These are phyloP conservation scores for Andricus grossulariae DNA, from an alignment of 1,140 invertebrate genomes.

Conservation along the genomic window DNA sequence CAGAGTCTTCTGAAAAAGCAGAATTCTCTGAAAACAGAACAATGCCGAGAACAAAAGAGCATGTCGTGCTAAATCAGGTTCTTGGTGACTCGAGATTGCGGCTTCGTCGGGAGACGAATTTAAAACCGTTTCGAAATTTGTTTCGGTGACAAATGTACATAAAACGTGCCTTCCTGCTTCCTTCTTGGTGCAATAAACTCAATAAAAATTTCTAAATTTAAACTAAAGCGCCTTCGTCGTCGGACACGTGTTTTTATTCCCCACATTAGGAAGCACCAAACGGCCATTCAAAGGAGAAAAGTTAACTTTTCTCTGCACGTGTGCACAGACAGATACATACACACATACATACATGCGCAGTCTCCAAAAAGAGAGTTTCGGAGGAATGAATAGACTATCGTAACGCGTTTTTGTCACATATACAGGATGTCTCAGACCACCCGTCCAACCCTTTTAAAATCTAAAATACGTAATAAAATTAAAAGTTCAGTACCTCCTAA, in stretches of 20 bases:
- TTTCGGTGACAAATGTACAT: slow-evolving; percentile 57
- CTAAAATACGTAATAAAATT: too few species aligned
- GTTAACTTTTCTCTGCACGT: not conserved
- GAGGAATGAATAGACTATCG: not conserved
- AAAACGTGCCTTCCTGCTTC: slow-evolving; percentile 65
- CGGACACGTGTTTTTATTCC: slow-evolving; percentile 50
- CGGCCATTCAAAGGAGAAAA: not conserved
- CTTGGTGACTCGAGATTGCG: not conserved
- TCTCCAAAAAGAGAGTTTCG: not conserved
- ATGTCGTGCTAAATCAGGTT: not conserved
- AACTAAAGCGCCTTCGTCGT: slow-evolving; percentile 35
- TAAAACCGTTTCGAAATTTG: slow-evolving; percentile 33
- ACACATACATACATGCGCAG: not conserved
- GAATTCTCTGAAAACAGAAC: too few species aligned
- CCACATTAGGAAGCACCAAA: slow-evolving; percentile 31
- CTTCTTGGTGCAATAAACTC: slow-evolving; percentile 53
- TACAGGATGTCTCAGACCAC: too few species aligned
- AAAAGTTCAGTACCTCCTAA: too few species aligned
- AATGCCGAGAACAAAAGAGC: not conserved
- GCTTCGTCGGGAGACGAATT: not conserved
- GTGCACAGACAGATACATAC: not conserved
- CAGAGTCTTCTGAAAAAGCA: too few species aligned
- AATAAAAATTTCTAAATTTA: too few species aligned
- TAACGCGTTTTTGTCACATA: not conserved
- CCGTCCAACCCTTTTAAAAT: too few species aligned